Evolutionary conservation across 2,797 vertebrate species (phyloP), one percentile per base, ranked within the genome.

Genomic region (Channallabes apus): DNA sequence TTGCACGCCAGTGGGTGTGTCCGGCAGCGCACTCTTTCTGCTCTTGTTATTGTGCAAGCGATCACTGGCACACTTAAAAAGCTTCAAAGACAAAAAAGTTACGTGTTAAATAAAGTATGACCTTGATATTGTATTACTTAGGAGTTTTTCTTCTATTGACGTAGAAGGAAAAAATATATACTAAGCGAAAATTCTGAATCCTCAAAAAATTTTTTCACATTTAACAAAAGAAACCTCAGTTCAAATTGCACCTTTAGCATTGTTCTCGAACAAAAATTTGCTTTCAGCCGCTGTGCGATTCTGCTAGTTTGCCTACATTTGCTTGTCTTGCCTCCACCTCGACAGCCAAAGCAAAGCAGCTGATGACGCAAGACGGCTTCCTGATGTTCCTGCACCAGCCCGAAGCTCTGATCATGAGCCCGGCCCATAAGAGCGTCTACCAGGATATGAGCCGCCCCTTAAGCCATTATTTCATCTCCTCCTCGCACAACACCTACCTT

Each of bases 401-500:
- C 0, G 96, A 98, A 0, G 93, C 96, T 65, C 88, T 95, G 85
- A 89, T 98, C 76, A 95, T 98, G 89, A 95, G 95, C 85, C 87
- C 93, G 1, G 91, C 92, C 0, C 96, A 98, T 89, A 90, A 88
- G 20, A 93, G 91, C 0, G 90, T 99, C 76, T 96, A 97, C 93
- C 98, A 99, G 94, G 97, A 99, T 91, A 99, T 99, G 98, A 95
- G 86, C 41, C 96, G 95, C 64, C 98, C 98, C 0, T 96, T 99
- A 87, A 97, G 93, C 88, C 95, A 98, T 93, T 99, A 99, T 92
- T 96, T 97, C 85, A 97, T 99, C 91, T 99, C 98, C 2, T 99
- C 98, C 68, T 99, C 98, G 0, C 98, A 99, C 93, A 99, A 99
- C 90, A 99, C 98, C 64, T 99, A 99, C 92, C 95, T 99, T 64